phyloP scores from a whole-genome alignment of 2,113 vertebrate species.

The Pelmatolapia mariae region DNA sequence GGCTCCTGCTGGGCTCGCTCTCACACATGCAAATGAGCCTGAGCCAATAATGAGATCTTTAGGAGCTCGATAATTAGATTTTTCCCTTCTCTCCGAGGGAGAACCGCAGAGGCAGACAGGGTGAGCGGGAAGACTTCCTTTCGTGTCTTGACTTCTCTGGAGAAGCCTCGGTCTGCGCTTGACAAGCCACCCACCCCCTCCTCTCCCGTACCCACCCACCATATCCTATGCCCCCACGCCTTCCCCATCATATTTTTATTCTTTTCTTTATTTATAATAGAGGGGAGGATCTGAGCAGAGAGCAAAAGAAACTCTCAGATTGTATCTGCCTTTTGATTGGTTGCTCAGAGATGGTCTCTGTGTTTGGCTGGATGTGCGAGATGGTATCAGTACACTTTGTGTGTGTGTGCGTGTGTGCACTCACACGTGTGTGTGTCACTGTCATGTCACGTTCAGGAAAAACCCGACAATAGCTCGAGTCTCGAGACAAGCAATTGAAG shows the following conservation, averaged over 20 bases:
- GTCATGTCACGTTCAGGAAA: conserved; percentile 38
- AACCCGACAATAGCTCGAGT: conserved; percentile 39
- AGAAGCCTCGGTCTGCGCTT: conserved; percentile 48
- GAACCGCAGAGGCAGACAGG: conserved; percentile 41
- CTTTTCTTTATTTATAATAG: conserved; percentile 60
- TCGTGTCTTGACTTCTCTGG: conserved; percentile 46
- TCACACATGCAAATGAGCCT: conserved; percentile 70
- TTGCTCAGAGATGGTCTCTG: conserved; percentile 55
- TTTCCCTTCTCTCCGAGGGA: conserved; percentile 56
- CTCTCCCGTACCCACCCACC: neutral
- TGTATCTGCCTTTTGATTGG: conserved; percentile 63
- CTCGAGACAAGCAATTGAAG: conserved; percentile 20
- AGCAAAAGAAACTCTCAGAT: conserved; percentile 62
- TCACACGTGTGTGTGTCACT: neutral
- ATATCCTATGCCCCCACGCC: neutral
- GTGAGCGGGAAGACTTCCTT: conserved; percentile 53
- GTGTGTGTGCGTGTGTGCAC: neutral
- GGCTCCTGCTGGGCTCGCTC: conserved; percentile 51
- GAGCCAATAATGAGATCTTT: conserved; percentile 72
- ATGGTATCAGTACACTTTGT: conserved; percentile 50
- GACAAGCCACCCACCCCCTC: conserved; percentile 10
- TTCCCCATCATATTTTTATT: conserved; percentile 59
- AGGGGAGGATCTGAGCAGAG: conserved; percentile 44
- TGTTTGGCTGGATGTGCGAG: conserved; percentile 50
- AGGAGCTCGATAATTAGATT: conserved; percentile 72